phyloP scores from a whole-genome alignment of 2,888 invertebrate genomes.

The Leucophora obtusa region DNA sequence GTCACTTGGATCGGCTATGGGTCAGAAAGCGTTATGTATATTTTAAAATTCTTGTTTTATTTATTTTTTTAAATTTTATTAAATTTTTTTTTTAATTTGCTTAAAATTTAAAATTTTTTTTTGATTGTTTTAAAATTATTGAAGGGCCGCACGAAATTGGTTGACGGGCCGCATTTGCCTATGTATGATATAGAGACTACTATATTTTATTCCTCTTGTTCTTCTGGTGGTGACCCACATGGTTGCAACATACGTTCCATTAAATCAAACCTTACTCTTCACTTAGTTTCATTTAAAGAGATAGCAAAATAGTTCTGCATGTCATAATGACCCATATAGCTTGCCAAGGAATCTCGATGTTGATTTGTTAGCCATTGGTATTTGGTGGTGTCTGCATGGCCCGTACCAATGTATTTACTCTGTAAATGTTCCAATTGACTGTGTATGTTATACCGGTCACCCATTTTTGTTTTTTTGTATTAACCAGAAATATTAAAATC shows the following conservation, averaged over 20 bases:
- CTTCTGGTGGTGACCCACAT: constrained; percentile 98
- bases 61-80: no score
- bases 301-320: constrained; percentile 95
- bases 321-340: constrained; percentile 97
- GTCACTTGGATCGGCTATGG: no score
- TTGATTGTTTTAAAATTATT: no score
- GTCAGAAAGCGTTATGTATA: no score
- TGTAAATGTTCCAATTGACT: constrained; percentile 99
- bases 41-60: no score
- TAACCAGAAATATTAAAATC: no score
- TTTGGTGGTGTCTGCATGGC: constrained; percentile 98
- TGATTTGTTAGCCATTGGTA: constrained; percentile 99
- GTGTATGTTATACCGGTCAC: constrained; percentile 99
- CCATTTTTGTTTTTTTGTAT: constrained; percentile 83
- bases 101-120: no score
- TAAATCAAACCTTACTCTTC: constrained; percentile 94
- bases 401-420: constrained; percentile 99
- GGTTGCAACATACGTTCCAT: constrained; percentile 99
- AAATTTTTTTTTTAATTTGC: no score
- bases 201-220: constrained; percentile 90
- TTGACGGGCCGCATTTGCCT: no score
- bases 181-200: no score
- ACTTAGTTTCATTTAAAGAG: constrained; percentile 98
- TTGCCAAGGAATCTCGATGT: constrained; percentile 96
- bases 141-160: no score